Evolutionary conservation across 2,888 invertebrate species (phyloP), one percentile per base, ranked within the genome.

Genomic region (Watsonalla binaria): DNA sequence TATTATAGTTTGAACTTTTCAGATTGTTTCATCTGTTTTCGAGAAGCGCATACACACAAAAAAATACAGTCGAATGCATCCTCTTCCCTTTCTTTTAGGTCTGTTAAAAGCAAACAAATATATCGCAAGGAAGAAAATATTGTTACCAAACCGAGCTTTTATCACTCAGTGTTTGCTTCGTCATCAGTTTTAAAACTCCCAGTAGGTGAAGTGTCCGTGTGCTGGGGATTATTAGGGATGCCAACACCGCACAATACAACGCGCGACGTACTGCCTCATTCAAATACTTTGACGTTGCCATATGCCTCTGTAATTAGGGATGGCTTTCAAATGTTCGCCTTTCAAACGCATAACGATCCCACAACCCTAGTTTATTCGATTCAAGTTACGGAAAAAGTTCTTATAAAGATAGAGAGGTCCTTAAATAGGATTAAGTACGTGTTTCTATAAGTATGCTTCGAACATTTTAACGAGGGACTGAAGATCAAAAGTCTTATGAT

Each of bases 281-380:
- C 56, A 55, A 64, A 66, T 59, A 60, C 59, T 58, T 62, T 63
- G 58, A 62, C 62, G 59, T 53, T 47, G 33, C 50, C 57, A 58
- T 55, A 60, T 60, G 56, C 60, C 60, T 61, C 52, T 63, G 62
- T 64, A 65, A 63, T 68, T 66, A 68, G 66, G 58, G 54, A 53
- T 58, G 56, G 46, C 63, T 67, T 65, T 57, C 53, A 65, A 60
- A 65, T 45, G 54, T 54, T 57, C 53, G 39, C 46, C 58, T 59
- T 62, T 52, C 39, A n/a, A 52, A 34, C 15, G 9, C 33, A 47
- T 45, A 45, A 13, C 13, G 24, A 51, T 47, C 24, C 13, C 46
- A 13, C 14, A 13, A 13, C 35, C 7, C 34, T 47, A 34, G 48
- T 48, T 14, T 37, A 11, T 48, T 47, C 7, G 14, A 33, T 48